Conservation (phyloP, 1,140 invertebrate genomes). For the Drosophila pseudoananassae region DNA sequence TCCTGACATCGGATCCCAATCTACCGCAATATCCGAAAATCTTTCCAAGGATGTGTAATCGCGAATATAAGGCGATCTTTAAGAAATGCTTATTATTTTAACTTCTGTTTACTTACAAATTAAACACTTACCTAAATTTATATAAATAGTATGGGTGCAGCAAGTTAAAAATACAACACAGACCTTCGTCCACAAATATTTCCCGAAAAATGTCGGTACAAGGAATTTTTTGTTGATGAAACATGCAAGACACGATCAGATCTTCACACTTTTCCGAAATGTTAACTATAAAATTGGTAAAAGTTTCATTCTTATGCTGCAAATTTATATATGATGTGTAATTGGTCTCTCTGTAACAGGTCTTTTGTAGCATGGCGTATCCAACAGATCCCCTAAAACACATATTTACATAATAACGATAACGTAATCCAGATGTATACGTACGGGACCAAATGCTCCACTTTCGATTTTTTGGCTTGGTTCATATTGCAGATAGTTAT, state of each 20-base stretch:
- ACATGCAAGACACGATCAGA: conserved; percentile 58
- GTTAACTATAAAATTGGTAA: conserved; percentile 54
- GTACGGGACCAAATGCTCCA: conserved; percentile 53
- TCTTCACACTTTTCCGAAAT: conserved; percentile 61
- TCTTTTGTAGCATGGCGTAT: conserved; percentile 68
- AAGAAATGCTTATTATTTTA: conserved; percentile 3
- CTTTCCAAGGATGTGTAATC: conserved; percentile 66
- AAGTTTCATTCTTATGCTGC: conserved; percentile 48
- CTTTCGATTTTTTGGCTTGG: conserved; percentile 87
- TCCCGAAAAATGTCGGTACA: conserved; percentile 91
- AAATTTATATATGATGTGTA: conserved; percentile 42
- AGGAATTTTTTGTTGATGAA: conserved; percentile 78
- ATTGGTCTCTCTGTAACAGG: conserved; percentile 58
- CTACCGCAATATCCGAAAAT: conserved; percentile 83
- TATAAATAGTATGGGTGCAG: conserved; percentile 88
- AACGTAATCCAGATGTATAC: not conserved
- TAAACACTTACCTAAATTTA: conserved; percentile 66
- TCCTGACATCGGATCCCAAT: conserved; percentile 86
- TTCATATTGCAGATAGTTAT: conserved; percentile 94
- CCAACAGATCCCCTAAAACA: conserved; percentile 45
- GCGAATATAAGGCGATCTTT: conserved; percentile 38
- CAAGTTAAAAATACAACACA: conserved; percentile 92
- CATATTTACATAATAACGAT: not conserved
- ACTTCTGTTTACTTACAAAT: not conserved
- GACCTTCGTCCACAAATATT: conserved; percentile 91